Percentiles rank a stretch among this genome's conserved stretches.
Evolutionary conservation across 2,113 vertebrate genomes (phyloP).

Genomic region (Perca fluviatilis): DNA sequence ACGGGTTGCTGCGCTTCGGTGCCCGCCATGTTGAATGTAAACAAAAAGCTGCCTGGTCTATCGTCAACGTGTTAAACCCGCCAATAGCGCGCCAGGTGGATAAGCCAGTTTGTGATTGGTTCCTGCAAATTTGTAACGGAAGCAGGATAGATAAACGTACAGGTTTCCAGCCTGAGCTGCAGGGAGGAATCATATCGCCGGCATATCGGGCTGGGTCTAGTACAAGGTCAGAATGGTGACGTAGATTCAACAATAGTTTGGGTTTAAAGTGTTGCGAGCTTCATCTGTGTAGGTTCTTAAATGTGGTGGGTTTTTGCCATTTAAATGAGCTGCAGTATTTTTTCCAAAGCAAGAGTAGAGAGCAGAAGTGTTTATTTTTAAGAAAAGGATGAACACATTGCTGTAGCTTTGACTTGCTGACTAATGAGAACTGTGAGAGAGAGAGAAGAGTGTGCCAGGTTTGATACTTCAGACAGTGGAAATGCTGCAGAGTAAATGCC

Average conservation of each 20-base stretch:
- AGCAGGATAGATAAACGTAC: too few relatives aligned
- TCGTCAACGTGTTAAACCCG: too few relatives aligned
- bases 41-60: too few relatives aligned
- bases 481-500: neutral
- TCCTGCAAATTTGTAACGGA: too few relatives aligned
- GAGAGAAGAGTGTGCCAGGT: neutral
- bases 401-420: conserved; percentile 17
- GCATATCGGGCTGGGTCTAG: too few relatives aligned
- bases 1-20: too few relatives aligned
- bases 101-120: too few relatives aligned
- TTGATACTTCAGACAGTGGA: neutral
- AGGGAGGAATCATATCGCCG: too few relatives aligned
- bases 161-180: too few relatives aligned
- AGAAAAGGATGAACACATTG: neutral
- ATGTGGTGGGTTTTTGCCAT: neutral
- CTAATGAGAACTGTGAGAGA: neutral
- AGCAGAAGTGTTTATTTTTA: neutral
- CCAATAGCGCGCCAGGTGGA: too few relatives aligned
- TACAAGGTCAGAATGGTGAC: neutral
- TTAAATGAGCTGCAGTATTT: neutral
- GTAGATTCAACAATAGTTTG: neutral
- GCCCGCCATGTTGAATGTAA: too few relatives aligned
- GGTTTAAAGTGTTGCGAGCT: neutral
- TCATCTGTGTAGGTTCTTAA: neutral
- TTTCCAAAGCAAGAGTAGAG: neutral